Base-by-base conservation (phyloP, 2,888 invertebrate species). In the Rhimphoctona megacephalus region DNA sequence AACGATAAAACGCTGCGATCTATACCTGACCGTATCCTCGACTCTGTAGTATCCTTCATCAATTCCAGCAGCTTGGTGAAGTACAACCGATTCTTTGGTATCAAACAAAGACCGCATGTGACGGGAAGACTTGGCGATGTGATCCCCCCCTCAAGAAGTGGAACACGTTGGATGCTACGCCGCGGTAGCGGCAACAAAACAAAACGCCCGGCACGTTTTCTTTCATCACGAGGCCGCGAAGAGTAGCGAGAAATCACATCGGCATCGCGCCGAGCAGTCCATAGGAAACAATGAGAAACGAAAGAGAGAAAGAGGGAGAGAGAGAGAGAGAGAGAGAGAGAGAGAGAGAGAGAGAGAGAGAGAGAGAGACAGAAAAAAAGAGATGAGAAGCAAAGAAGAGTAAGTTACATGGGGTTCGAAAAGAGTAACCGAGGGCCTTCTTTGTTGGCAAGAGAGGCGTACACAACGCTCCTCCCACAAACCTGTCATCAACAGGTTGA, bases 401-500 rank as follows among this genome's bases (percentile, higher is more conserved):
- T 81, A 57, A 73, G 73, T 54, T 73, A 66, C 46, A 52, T 74
- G 64, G 61, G 80, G 52, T 69, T 73, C 76, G 49, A 81, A 81
- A 77, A 81, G 69, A 84, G 78, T 64, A 64, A 57, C 74, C 46
- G 76, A 79, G 86, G 36, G 54, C 19, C 46, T 76, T 84, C 84
- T 87, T 84, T 82, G 84, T 84, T 87, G 54, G 73, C 54, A 54
- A 57, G 77, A 57, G 81, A 84, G 86, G 81, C 81, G 86, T 84
- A 81, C 66, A 81, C 69, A 14, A 30, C 69, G 84, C 86, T 82
- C 86, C 86, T 84, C 86, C 84, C 81, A 84, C 86, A 81, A 87
- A 87, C 81, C 86, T 87, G 86, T 87, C 86, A 84, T 87, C 86
- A 87, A 87, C 86, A 87, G 84, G 86, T 84, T 87, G 69, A 82